A percentile compares a stretch with the other conserved stretches of the same genome.
Evolutionary conservation across 2,113 vertebrate species (phyloP).

Genomic region (Rutilus rutilus): DNA sequence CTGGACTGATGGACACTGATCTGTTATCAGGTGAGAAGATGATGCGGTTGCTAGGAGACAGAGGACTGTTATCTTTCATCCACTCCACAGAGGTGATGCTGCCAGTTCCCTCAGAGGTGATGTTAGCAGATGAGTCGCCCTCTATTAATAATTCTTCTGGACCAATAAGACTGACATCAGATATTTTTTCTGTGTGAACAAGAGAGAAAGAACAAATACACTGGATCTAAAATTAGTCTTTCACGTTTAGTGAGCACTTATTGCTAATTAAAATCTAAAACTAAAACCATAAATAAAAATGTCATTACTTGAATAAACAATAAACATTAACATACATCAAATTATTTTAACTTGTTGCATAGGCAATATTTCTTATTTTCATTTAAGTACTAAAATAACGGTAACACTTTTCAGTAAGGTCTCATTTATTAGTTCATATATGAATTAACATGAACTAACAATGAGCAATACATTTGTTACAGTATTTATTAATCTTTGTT

Average conservation of each 20-base stretch:
- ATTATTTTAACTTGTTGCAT: too few species aligned
- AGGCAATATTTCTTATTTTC: too few species aligned
- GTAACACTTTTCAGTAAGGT: too few species aligned
- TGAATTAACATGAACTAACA: too few species aligned
- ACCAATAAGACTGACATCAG: neutral
- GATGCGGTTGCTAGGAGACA: constrained; percentile 44
- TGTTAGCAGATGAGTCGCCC: neutral
- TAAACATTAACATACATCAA: too few species aligned
- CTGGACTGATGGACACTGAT: constrained; percentile 42
- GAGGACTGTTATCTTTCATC: constrained; percentile 46
- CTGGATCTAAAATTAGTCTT: neutral
- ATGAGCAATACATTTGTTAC: too few species aligned
- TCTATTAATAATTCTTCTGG: constrained; percentile 40
- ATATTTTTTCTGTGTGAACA: constrained; percentile 52
- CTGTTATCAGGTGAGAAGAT: constrained; percentile 24
- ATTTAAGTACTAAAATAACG: too few species aligned
- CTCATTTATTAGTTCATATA: too few species aligned
- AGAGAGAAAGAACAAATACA: neutral
- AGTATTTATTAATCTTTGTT: too few species aligned
- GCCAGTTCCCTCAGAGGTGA: constrained; percentile 55
- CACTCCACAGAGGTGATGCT: constrained; percentile 37
- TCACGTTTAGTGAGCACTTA: neutral
- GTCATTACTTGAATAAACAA: too few species aligned
- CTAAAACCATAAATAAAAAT: too few species aligned
- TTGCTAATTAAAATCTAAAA: too few species aligned